Evolutionary conservation across 1,140 invertebrate species (phyloP).

Genomic region (Zelostemma sp.): DNA sequence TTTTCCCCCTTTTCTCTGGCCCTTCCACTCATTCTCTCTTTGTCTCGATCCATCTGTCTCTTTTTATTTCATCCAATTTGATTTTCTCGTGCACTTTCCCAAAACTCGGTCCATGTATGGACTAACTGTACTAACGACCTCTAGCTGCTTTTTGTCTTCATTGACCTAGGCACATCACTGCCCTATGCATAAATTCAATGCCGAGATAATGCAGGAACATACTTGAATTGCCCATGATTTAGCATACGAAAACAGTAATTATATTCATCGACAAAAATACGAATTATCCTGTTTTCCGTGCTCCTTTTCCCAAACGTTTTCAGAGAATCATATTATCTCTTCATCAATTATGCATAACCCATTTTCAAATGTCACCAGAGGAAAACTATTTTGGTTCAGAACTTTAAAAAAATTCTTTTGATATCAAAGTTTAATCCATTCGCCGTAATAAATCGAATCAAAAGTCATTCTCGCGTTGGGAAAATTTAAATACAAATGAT

Average conservation of each 20-base stretch:
- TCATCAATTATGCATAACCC: no score
- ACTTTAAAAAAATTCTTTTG: no score
- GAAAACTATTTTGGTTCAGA: no score
- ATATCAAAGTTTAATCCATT: no score
- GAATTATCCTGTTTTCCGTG: no score
- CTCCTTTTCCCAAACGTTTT: no score
- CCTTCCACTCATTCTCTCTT: slow-evolving; percentile 13
- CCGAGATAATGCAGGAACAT: slow-evolving; percentile 35
- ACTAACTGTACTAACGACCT: slow-evolving; percentile 38
- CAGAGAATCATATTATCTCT: no score
- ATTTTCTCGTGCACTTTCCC: slow-evolving; percentile 7
- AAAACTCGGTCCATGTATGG: slow-evolving; percentile 32
- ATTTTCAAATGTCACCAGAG: no score
- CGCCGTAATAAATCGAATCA: no score
- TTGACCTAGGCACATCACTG: slow-evolving; percentile 40
- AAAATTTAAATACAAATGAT: no score
- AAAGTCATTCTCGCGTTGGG: no score
- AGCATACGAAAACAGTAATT: background rate
- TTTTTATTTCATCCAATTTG: slow-evolving; percentile 18
- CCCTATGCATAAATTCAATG: slow-evolving; percentile 49
- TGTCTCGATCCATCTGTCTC: background rate
- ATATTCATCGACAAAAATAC: background rate
- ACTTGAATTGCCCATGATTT: slow-evolving; percentile 37
- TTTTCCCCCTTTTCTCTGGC: slow-evolving; percentile 18
- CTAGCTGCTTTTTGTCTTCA: slow-evolving; percentile 41